Evolutionary conservation across 2,797 vertebrate species (phyloP).

Genomic region (Sus cebifrons): DNA sequence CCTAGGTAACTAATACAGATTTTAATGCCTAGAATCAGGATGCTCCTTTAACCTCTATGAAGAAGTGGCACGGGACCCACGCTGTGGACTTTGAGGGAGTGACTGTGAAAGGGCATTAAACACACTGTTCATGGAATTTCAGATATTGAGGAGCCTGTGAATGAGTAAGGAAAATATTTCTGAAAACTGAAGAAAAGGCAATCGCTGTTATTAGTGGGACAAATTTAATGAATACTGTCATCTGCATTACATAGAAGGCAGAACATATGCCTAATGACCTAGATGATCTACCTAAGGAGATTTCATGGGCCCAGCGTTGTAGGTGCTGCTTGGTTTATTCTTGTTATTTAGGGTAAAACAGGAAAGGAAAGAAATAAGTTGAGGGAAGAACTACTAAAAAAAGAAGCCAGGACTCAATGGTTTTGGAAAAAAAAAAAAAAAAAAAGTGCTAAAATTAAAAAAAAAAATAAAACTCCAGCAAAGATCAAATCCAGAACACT

Average conservation of each 20-base stretch:
- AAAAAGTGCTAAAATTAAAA: not conserved
- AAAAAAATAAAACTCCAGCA: not conserved
- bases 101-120: not conserved
- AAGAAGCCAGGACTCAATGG: not conserved
- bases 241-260: not conserved
- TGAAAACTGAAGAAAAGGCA: not conserved
- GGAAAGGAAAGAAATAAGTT: not conserved
- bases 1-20: not conserved
- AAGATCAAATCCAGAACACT: conserved; percentile 16
- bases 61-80: not conserved
- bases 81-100: rapidly evolving
- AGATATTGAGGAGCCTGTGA: not conserved
- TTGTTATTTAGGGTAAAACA: not conserved
- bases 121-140: not conserved
- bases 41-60: not conserved
- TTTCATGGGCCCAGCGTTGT: not conserved
- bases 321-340: not conserved
- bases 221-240: not conserved
- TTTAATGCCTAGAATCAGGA: not conserved
- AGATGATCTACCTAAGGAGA: not conserved
- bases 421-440: not conserved
- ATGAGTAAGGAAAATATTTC: not conserved
- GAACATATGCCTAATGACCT: not conserved
- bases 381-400: not conserved
- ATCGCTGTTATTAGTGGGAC: not conserved